Percentiles rank a stretch among this genome's conserved stretches.
phyloP scores from a whole-genome alignment of 1,140 invertebrate genomes.

The Frieseomelitta varia region DNA sequence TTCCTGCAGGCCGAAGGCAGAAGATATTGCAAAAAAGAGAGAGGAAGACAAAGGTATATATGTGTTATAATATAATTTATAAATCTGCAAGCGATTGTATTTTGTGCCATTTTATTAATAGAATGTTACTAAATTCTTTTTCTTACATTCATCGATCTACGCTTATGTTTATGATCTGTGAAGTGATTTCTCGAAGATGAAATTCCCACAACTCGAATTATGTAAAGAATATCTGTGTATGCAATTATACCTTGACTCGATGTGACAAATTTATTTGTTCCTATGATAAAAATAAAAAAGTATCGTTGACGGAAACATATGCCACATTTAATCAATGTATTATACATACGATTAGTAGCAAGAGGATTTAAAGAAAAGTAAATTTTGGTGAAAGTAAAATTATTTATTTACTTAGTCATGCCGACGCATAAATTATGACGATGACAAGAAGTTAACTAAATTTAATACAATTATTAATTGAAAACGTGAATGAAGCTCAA shows the following conservation, averaged over 20 bases:
- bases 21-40: slow-evolving; percentile 31
- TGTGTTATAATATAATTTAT: slow-evolving; percentile 69
- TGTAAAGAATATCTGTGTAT: slow-evolving; percentile 61
- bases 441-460: slow-evolving; percentile 21
- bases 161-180: slow-evolving; percentile 51
- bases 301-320: slow-evolving; percentile 53
- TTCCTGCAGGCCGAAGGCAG: slow-evolving; percentile 9
- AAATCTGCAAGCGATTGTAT: slow-evolving; percentile 64
- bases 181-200: slow-evolving; percentile 33
- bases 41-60: slow-evolving; percentile 58
- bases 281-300: slow-evolving; percentile 71
- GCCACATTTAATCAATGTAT: background rate
- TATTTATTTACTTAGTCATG: slow-evolving; percentile 30
- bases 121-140: slow-evolving; percentile 55
- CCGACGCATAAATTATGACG: slow-evolving; percentile 50
- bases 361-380: background rate
- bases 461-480: slow-evolving; percentile 30
- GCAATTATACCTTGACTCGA: slow-evolving; percentile 67
- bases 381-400: slow-evolving; percentile 21
- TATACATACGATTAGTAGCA: background rate
- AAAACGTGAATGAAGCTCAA: slow-evolving; percentile 54
- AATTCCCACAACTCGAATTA: slow-evolving; percentile 21
- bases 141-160: slow-evolving; percentile 46
- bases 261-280: slow-evolving; percentile 76
- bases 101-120: slow-evolving; percentile 73